Conservation (phyloP, 2,888 invertebrate species). For the Morinoia aosen region DNA sequence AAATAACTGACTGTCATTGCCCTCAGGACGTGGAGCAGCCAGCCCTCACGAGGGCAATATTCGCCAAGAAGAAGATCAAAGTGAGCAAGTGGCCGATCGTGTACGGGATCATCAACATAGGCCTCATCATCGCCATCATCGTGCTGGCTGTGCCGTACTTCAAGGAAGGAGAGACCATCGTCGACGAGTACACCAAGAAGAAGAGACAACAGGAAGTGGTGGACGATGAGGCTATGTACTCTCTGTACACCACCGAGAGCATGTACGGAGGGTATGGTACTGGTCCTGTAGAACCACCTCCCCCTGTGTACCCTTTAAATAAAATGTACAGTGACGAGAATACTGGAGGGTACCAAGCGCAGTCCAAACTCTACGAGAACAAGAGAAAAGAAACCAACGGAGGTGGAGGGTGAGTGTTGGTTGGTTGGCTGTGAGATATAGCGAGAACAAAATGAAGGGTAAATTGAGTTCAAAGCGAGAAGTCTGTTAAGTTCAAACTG, state of each 20-base stretch:
- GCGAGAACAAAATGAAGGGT: too few relatives aligned
- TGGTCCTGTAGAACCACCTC: not conserved
- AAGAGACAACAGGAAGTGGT: not conserved
- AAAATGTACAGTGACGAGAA: not conserved
- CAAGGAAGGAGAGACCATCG: constrained; percentile 41
- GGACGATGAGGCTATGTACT: not conserved
- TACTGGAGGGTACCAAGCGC: not conserved
- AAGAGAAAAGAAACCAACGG: not conserved
- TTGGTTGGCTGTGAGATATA: not conserved
- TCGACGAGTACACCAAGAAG: constrained; percentile 28
- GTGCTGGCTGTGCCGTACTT: constrained; percentile 20
- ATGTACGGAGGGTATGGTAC: not conserved
- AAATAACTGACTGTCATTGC: too few relatives aligned
- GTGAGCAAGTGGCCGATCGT: constrained; percentile 43
- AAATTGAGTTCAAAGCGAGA: too few relatives aligned
- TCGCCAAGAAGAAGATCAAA: constrained; percentile 36
- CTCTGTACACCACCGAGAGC: not conserved
- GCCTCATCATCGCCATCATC: not conserved
- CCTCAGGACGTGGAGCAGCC: not conserved
- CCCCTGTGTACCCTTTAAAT: not conserved
- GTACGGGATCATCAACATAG: constrained; percentile 1
- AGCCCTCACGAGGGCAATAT: not conserved
- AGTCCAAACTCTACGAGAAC: not conserved
- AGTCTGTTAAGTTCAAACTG: too few relatives aligned
- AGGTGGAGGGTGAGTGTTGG: constrained; percentile 2